Evolutionary conservation across 2,888 invertebrate species (phyloP), one percentile per base, ranked within the genome.

Genomic region (Elgonia sp.): DNA sequence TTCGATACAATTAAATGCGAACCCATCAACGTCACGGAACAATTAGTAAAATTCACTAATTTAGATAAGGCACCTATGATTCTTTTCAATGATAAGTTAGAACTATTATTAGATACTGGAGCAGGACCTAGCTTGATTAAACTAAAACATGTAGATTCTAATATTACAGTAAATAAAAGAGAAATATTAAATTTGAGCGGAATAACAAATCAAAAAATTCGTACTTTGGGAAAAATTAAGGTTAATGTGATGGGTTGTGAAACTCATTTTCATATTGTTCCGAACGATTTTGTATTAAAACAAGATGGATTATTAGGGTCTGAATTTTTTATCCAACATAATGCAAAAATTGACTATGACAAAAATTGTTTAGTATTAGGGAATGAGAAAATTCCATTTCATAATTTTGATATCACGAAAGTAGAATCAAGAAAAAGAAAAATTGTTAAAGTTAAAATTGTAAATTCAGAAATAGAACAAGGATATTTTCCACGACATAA

Each of bases 301-400:
- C 70, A 70, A 37, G 70, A n/a, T 21, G 53, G 70, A 16, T 53
- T 70, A 7, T 37, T 70, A 29, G 70, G 53, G 16, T 70, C 70
- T 16, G 40, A 70, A 20, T 70, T 70, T 37, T 70, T 70, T 14
- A 14, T 20, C 2, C 9, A 67, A 46, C 8, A 67, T 67, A 67
- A 67, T 16, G 67, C 14, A 5, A 67, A 65, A 67, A 67, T 67
- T 16, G 67, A 46, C 46, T 70, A 70, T 70, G 37, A 70, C n/a
- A 37, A 53, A 53, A 53, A 70, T 29, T 70, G 53, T 55, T 14
- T 55, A 18, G 18, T 55, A 55, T 55, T 55, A n/a, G 18, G 55
- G 14, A 55, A 55, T 3, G 8, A 18, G 18, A 14, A 55, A 55
- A 55, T 46, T 46, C 46, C 46, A 2, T 46, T 46, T 46, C 46